These are phyloP conservation scores for Melinaea marsaeus DNA, from an alignment of 2,888 invertebrate species.

Conservation along the genomic window DNA sequence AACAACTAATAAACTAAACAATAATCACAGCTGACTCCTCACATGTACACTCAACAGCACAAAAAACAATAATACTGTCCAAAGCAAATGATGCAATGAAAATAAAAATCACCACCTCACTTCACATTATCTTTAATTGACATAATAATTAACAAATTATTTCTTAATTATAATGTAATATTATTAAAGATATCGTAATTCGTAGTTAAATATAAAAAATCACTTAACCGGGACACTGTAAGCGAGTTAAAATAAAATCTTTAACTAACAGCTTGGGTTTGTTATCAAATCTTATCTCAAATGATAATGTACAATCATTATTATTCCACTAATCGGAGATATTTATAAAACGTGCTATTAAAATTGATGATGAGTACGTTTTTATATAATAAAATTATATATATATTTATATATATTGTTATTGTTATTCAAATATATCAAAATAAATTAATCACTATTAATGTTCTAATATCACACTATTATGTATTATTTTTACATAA, in stretches of 20 bases:
- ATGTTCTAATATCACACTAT: too few species aligned
- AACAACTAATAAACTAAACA: background rate
- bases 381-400: too few species aligned
- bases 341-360: constrained; percentile 25
- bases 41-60: too few species aligned
- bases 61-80: too few species aligned
- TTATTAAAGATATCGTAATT: constrained; percentile 41
- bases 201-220: background rate
- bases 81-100: too few species aligned
- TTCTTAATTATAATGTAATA: constrained; percentile 26
- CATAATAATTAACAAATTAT: constrained; percentile 6
- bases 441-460: too few species aligned
- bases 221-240: background rate
- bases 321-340: constrained; percentile 61
- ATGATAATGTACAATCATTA: constrained; percentile 67
- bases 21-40: too few species aligned
- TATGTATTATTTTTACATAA: too few species aligned
- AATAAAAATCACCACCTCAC: too few species aligned
- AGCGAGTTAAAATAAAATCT: constrained; percentile 42
- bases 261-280: constrained; percentile 46
- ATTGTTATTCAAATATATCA: too few species aligned
- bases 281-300: constrained; percentile 63
- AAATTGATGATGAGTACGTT: too few species aligned
- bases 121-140: background rate
- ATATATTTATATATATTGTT: too few species aligned